Evolutionary conservation across 2,888 invertebrate species (phyloP).

Genomic region (Stictocephala bisonia): DNA sequence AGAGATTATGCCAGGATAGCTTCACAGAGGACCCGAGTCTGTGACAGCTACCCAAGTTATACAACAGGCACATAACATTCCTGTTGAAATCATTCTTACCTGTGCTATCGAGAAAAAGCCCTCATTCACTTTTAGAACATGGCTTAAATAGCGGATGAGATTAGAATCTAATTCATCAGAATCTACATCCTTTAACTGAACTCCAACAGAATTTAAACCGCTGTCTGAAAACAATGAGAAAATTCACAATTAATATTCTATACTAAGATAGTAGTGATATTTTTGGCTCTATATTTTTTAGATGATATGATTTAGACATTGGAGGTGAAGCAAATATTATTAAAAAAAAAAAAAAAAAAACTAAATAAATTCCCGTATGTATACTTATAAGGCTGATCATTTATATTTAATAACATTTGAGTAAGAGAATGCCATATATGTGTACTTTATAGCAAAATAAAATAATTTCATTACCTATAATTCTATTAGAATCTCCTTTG

Average conservation of each 20-base stretch:
- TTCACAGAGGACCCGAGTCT: too few relatives aligned
- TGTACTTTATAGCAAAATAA: not conserved
- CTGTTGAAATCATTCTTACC: conserved; percentile 1
- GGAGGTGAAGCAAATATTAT: too few relatives aligned
- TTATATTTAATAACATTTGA: not conserved
- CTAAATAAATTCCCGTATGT: too few relatives aligned
- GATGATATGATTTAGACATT: too few relatives aligned
- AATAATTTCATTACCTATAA: conserved; percentile 17
- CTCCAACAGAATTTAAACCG: conserved; percentile 10
- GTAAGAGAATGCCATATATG: not conserved
- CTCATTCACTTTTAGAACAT: not conserved
- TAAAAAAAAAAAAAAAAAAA: too few relatives aligned
- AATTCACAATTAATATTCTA: too few relatives aligned
- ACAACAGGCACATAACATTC: too few relatives aligned
- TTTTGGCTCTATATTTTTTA: too few relatives aligned
- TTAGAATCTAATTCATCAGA: not conserved
- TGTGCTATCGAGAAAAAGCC: not conserved
- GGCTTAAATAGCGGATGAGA: conserved; percentile 10
- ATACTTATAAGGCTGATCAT: not conserved
- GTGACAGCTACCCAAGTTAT: too few relatives aligned
- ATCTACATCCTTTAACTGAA: not conserved
- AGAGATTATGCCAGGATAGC: too few relatives aligned
- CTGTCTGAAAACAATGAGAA: too few relatives aligned
- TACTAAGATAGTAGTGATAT: too few relatives aligned
- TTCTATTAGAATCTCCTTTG: conserved; percentile 5